These are phyloP conservation scores for Harpagoxenus sublaevis DNA, from an alignment of 2,888 invertebrate species.

Conservation along the genomic window DNA sequence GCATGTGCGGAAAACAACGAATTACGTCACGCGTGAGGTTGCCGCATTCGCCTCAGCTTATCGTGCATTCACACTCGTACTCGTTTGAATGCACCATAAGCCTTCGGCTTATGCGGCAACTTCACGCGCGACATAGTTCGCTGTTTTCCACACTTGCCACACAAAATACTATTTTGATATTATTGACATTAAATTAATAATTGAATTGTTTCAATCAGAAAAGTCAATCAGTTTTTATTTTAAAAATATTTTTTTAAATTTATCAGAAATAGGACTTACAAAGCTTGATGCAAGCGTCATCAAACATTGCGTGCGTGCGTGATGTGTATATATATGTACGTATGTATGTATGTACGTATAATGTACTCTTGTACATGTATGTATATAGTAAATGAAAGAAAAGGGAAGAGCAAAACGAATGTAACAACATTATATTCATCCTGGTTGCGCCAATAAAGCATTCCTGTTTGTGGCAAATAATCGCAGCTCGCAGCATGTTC, in stretches of 20 bases:
- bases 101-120: no score
- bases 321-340: no score
- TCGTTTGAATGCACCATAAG: no score
- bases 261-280: not conserved
- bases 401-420: not conserved
- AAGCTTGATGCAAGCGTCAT: not conserved
- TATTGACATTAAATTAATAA: not conserved
- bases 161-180: not conserved
- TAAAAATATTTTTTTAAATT: not conserved
- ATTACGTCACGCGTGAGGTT: no score
- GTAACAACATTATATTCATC: not conserved
- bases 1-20: no score
- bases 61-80: no score
- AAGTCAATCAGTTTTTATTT: not conserved
- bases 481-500: constrained; percentile 1
- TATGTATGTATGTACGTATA: no score
- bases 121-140: no score
- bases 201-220: not conserved
- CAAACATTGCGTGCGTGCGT: no score
- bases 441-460: not conserved
- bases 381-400: not conserved
- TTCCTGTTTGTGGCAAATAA: not conserved
- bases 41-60: no score
- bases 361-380: no score
- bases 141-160: no score